phyloP scores from a whole-genome alignment of 2,113 vertebrate species.

The Nesoenas mayeri region DNA sequence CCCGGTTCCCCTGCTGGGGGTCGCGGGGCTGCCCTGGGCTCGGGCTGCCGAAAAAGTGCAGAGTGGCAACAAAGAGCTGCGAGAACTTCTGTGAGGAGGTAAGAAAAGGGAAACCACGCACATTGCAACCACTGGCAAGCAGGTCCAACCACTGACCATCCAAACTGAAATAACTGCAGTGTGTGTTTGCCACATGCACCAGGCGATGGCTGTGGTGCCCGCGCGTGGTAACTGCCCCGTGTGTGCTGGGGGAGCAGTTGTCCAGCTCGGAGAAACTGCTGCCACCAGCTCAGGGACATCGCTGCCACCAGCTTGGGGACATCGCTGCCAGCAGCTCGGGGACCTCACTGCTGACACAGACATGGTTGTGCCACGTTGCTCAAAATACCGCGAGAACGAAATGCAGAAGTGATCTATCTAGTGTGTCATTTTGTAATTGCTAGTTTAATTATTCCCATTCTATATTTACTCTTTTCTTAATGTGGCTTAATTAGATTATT shows the following conservation, averaged over 20 bases:
- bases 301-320: background rate
- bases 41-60: fast-evolving
- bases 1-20: fast-evolving
- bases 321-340: background rate
- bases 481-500: background rate
- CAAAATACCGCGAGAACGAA: fast-evolving
- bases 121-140: fast-evolving
- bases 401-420: background rate
- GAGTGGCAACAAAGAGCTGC: background rate
- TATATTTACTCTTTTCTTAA: background rate
- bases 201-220: background rate
- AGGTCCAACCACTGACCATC: background rate
- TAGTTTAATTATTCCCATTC: background rate
- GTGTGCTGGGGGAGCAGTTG: background rate
- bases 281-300: too few species aligned
- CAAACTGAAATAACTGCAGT: background rate
- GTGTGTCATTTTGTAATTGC: background rate
- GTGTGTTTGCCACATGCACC: too few species aligned
- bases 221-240: too few species aligned
- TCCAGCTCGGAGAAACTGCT: background rate
- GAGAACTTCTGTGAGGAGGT: background rate
- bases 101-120: background rate
- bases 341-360: background rate
- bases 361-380: background rate
- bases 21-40: background rate